These are phyloP conservation scores for Eueremaeus valkanovi DNA, from an alignment of 2,888 invertebrate species.

Conservation along the genomic window DNA sequence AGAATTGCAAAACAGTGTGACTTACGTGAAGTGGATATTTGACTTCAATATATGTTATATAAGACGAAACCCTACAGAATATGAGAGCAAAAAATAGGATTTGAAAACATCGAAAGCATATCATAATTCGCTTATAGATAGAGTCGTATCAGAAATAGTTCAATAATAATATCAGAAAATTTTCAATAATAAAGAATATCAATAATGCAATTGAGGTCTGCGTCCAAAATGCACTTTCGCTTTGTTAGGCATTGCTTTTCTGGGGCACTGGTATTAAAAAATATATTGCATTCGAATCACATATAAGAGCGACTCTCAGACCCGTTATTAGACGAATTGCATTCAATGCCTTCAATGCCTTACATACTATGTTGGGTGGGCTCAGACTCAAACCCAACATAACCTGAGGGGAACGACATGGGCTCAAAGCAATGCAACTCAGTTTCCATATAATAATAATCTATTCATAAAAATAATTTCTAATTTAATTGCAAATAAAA, in stretches of 20 bases:
- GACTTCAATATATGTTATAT: constrained; percentile 47
- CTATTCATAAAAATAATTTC: neutral
- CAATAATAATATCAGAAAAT: too few species aligned
- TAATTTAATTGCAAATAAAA: neutral
- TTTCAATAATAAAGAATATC: too few species aligned
- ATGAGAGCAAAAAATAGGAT: neutral
- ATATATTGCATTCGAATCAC: neutral
- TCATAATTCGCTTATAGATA: too few species aligned
- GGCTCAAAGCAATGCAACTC: neutral
- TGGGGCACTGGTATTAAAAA: constrained; percentile 1
- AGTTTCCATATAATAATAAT: neutral
- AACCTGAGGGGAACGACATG: neutral
- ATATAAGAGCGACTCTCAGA: neutral
- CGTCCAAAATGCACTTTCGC: neutral
- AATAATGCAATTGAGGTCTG: too few species aligned
- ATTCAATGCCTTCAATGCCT: neutral
- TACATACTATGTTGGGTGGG: neutral
- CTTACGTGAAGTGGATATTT: constrained; percentile 45
- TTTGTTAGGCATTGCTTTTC: neutral
- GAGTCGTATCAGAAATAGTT: too few species aligned
- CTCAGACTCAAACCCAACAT: neutral
- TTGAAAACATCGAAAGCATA: neutral
- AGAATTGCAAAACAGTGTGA: neutral
- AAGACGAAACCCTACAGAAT: neutral
- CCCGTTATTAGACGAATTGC: neutral